Evolutionary conservation across 2,888 invertebrate genomes (phyloP), one percentile per base, ranked within the genome.

Genomic region (Auanema sp.): DNA sequence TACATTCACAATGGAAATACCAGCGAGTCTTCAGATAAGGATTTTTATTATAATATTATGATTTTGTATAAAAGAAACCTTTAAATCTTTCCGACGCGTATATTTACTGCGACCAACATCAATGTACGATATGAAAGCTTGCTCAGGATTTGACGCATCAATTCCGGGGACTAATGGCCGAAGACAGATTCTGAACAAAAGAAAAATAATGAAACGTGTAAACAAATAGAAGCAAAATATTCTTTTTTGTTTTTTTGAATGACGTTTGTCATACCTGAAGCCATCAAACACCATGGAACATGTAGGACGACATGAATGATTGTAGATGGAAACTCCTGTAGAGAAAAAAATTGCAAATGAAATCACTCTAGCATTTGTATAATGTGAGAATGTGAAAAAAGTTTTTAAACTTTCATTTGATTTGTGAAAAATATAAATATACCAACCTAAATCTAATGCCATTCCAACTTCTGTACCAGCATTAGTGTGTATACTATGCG

Each of bases 281-380:
- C 83, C 83, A 58, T 83, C 83, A 65, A 83, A 83, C 2, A 83
- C 75, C 77, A 83, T 75, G 0, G 79, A 71, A 50, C 76, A 73
- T 43, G 79, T 81, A 16, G 83, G 82, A 1, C 79, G 72, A 56
- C 83, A 83, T 11, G 73, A 76, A 65, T 82, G 82, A 55, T 82
- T 78, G 66, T 81, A 83, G 24, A 61, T 59, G 16, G 59, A 64
- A 12, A 64, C 59, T 14, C 64, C 59, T 49, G 40, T 23, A 51
- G 1, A 16, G 21, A 40, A 18, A 14, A 18, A 41, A 40, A 40
- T 10, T 16, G 18, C 40, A 49, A 12, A 40, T 40, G 47, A 40
- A 21, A 18, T 18, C 14, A 21, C 6, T n/a, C 12, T 50, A 10
- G 16, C 21, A 21, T n/a, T n/a, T 23, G n/a, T 21, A n/a, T 16